Base-by-base conservation (phyloP, 2,113 vertebrate genomes). In the Laticauda laticaudata region DNA sequence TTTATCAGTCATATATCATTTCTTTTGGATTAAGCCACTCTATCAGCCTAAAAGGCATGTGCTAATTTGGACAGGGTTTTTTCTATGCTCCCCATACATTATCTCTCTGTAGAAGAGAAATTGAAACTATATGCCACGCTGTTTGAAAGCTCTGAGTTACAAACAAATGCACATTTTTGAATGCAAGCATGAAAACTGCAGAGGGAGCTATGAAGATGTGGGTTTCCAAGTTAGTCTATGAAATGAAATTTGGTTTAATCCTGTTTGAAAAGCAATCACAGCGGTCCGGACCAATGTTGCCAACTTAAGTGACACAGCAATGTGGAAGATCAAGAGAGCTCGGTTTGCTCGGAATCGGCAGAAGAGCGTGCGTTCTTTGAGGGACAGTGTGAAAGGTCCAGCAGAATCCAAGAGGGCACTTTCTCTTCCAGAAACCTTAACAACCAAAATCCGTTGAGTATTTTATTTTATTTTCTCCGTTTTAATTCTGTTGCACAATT, bases 291-390 rank as follows among this genome's bases (percentile, higher is more conserved):
- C 99, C 81, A 99, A 99, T 0, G 98, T 99, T 86, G 99, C 99
- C 90, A 99, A 99, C 96, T 98, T 99, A 92, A 99, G 99, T 2
- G 99, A 99, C 11, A 98, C 99, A 0, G 99, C 99, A 0, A 96
- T 99, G 98, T 99, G 99, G 99, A 99, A 99, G 97, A 99, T 99
- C 97, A 98, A 99, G 94, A 98, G 99, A 86, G 99, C 99, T 24
- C 99, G 99, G 61, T 99, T 99, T 85, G 99, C 99, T 14, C 98
- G 99, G n/a, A 99, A 99, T 95, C 98, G 98, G 0, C 99, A 99
- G 98, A 99, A 99, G 97, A 99, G 99, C 0, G 99, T 99, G 92
- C 98, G 99, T 2, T 99, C 99, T 4, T 97, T 99, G 57, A 97
- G 99, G 34, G 99, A 99, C 97, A 99, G 99, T 20, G 99, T 99